Conservation (phyloP, 2,113 vertebrate genomes). For the Alligator mississippiensis region DNA sequence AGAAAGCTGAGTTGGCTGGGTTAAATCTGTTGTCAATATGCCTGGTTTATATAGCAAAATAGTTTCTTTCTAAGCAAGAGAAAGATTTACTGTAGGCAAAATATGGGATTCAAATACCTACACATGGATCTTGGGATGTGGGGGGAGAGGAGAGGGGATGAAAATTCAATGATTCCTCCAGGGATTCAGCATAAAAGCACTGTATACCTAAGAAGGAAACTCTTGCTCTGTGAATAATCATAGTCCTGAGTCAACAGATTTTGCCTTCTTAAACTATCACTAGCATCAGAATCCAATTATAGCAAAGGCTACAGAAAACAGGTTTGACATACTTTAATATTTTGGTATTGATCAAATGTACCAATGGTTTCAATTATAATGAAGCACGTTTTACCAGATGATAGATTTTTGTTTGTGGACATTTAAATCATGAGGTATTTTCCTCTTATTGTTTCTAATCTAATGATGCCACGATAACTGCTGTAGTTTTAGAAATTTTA, state of each 20-base stretch:
- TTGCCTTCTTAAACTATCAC: constrained; percentile 59
- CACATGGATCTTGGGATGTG: background rate
- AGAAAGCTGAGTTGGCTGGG: constrained; percentile 63
- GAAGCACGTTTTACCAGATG: constrained; percentile 44
- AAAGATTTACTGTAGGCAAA: constrained; percentile 67
- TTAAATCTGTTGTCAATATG: constrained; percentile 73
- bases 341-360: constrained; percentile 75
- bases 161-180: constrained; percentile 41
- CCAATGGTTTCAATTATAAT: constrained; percentile 67
- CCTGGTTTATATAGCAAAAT: constrained; percentile 60
- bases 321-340: constrained; percentile 62
- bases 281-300: constrained; percentile 52
- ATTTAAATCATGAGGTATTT: constrained; percentile 36
- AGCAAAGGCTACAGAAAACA: constrained; percentile 69
- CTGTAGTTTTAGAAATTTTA: constrained; percentile 33
- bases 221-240: constrained; percentile 65
- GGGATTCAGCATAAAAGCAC: background rate
- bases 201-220: constrained; percentile 35
- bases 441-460: constrained; percentile 38
- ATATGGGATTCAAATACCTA: constrained; percentile 54
- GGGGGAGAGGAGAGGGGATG: background rate
- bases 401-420: constrained; percentile 46
- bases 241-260: constrained; percentile 60
- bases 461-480: background rate
- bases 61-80: constrained; percentile 69